A percentile compares a stretch with the other conserved stretches of the same genome.
Evolutionary conservation across 2,113 vertebrate genomes (phyloP).

Genomic region (Delphinus delphis): DNA sequence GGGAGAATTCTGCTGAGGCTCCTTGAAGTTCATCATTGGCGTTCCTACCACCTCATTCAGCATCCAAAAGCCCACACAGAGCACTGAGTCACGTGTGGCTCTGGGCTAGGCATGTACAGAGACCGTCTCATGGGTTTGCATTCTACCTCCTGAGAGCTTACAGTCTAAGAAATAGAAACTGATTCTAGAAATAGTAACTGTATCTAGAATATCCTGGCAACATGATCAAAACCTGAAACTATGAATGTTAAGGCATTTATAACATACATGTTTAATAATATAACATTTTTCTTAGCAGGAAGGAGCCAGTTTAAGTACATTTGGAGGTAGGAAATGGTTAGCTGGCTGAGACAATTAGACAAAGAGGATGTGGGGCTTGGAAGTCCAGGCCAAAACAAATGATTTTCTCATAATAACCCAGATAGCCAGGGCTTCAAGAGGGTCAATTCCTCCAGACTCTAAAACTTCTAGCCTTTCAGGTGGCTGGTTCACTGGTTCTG

Average conservation of each 20-base stretch:
- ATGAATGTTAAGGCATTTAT: not conserved
- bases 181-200: not conserved
- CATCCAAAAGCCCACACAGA: not conserved
- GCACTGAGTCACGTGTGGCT: not conserved
- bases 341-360: not conserved
- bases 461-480: slow-evolving; percentile 55
- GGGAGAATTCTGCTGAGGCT: not conserved
- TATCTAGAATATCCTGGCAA: not conserved
- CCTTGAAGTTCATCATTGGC: not conserved
- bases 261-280: not conserved
- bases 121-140: not conserved
- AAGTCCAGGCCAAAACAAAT: not conserved
- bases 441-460: slow-evolving; percentile 34
- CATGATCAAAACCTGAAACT: not conserved
- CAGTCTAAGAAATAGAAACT: not conserved
- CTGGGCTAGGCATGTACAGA: not conserved
- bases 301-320: not conserved
- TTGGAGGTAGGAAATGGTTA: not conserved
- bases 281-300: not conserved
- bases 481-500: slow-evolving; percentile 67
- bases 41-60: not conserved
- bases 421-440: slow-evolving; percentile 7
- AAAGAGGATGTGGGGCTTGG: not conserved
- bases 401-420: slow-evolving; percentile 59
- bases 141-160: not conserved